These are phyloP conservation scores for Sclerurus mexicanus DNA, from an alignment of 2,113 vertebrate species.

Conservation along the genomic window DNA sequence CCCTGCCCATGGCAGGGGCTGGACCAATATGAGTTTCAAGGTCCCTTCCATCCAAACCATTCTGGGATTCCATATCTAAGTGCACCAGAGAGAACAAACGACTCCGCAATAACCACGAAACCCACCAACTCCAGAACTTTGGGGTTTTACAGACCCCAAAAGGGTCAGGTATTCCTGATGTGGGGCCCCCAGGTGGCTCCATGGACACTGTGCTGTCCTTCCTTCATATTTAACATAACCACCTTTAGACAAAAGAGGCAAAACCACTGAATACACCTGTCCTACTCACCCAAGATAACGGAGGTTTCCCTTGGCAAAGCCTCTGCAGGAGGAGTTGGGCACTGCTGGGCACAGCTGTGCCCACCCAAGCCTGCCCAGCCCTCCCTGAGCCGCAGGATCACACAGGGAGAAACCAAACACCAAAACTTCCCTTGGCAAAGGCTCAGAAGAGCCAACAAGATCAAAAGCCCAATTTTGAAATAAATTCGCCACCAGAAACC, in stretches of 20 bases:
- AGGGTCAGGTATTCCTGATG: too few relatives aligned
- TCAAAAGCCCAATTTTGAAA: background rate
- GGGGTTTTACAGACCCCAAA: background rate
- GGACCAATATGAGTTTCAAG: accelerated
- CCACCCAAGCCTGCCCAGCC: too few relatives aligned
- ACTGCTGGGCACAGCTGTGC: too few relatives aligned
- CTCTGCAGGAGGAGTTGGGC: too few relatives aligned
- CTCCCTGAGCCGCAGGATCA: background rate
- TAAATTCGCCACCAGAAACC: background rate
- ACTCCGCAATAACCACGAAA: background rate
- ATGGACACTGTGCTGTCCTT: too few relatives aligned
- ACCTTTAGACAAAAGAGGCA: too few relatives aligned
- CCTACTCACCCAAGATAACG: background rate
- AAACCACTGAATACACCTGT: background rate
- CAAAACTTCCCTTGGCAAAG: accelerated
- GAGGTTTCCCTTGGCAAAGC: too few relatives aligned
- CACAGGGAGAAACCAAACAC: background rate
- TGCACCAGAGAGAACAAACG: background rate
- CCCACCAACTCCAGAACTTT: background rate
- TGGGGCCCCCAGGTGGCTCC: too few relatives aligned
- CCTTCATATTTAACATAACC: too few relatives aligned
- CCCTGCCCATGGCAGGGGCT: background rate
- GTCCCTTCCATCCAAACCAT: background rate
- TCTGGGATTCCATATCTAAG: background rate
- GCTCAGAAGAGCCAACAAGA: accelerated